Evolutionary conservation across 2,888 invertebrate species (phyloP), one percentile per base, ranked within the genome.

Genomic region (Leptogaster cylindrica): DNA sequence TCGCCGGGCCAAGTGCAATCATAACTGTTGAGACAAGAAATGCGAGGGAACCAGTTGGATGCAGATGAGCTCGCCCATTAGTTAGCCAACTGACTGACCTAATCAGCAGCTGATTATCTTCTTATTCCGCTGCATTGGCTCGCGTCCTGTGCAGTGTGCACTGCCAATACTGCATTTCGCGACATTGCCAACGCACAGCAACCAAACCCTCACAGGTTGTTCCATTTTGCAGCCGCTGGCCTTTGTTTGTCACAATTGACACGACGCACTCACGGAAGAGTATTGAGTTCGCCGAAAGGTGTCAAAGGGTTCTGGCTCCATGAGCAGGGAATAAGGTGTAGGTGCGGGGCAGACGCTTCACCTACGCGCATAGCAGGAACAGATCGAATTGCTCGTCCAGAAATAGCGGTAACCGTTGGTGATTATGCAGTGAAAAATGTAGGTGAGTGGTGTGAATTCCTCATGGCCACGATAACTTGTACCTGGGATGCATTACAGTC

Each of bases 361-460:
- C 41, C 58, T 58, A 58, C 58, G 41, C 41, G 28, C 16, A 16
- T 61, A 25, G 10, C 41, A 10, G 33, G 16, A 52, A 33, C 52
- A 33, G 33, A 52, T 52, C 52, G 52, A 31, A 52, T 52, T 41
- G 41, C 41, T 14, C 8, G 61, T 18, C 27, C 61, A 14, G 7
- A 23, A 41, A 61, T 61, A 61, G 27, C 39, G 61, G 41, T 61
- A 61, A 41, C 16, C 16, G 23, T 2, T 41, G 16, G 41, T 41
- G 27, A 39, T 39, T 41, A 41, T 39, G 41, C 41, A 25, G 39
- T 28, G 44, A 44, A 63, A 44, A 44, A 63, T 63, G 28, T 63
- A 63, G 61, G 61, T 63, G 61, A 63, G 39, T 63, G 44, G 61
- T 63, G 44, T 63, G 46, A 63, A 63, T 63, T 63, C 61, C 61